Percentiles rank a stretch among this genome's conserved stretches.
Evolutionary conservation across 1,140 invertebrate species (phyloP).

Genomic region (Solenopsis fugax): DNA sequence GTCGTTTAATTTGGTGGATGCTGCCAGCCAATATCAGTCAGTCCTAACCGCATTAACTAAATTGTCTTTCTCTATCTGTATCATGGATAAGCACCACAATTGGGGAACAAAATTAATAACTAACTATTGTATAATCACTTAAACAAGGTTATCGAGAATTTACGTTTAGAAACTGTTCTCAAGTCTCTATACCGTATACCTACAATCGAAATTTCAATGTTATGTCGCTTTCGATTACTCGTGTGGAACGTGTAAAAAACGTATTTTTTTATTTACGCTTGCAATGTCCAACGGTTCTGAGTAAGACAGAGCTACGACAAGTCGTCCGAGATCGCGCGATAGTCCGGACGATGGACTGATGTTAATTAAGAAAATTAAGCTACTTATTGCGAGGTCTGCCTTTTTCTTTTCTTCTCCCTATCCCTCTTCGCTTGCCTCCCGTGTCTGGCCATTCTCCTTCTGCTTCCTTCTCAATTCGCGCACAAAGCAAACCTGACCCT

Average conservation of each 20-base stretch:
- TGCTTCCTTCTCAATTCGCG: constrained; percentile 6
- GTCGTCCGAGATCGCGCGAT: constrained; percentile 34
- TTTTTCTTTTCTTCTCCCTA: constrained; percentile 10
- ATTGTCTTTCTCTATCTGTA: constrained; percentile 27
- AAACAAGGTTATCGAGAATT: constrained; percentile 1
- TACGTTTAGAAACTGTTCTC: background rate
- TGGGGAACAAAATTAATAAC: constrained; percentile 16
- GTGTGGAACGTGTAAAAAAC: background rate
- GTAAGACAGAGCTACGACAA: background rate
- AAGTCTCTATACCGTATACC: background rate
- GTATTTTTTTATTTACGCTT: background rate
- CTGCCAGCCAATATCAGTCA: background rate
- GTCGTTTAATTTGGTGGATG: constrained; percentile 15
- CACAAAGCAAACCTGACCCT: constrained; percentile 60
- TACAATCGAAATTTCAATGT: background rate
- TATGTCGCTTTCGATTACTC: background rate
- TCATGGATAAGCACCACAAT: constrained; percentile 7
- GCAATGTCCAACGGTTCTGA: background rate
- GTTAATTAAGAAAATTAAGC: constrained; percentile 82
- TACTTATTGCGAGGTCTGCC: constrained; percentile 76
- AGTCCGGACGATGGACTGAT: constrained; percentile 53
- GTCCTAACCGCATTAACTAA: constrained; percentile 11
- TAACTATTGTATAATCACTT: background rate
- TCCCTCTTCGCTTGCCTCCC: constrained; percentile 10
- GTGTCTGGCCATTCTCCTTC: constrained; percentile 40